Evolutionary conservation across 2,888 invertebrate species (phyloP), one percentile per base, ranked within the genome.

Genomic region (Harmothoe impar): DNA sequence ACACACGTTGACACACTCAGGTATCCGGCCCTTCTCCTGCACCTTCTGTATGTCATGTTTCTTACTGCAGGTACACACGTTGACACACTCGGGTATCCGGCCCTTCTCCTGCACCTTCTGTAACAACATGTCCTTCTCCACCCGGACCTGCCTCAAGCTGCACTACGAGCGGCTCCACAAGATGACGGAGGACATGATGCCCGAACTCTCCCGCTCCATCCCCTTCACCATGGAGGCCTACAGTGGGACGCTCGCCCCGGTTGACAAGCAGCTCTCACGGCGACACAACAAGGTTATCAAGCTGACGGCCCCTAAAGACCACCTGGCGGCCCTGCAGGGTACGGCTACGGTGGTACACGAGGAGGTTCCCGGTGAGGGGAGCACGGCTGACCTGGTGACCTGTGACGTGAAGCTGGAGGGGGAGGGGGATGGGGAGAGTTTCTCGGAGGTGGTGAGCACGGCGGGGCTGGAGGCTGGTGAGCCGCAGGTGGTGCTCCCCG

Each of bases 171-270:
- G 97, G 95, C 97, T 97, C 25, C 97, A 97, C 95, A 97, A 97
- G 91, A 97, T 97, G 92, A 96, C 97, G 17, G 97, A 97, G 94
- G 97, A 97, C 91, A 96, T 97, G 95, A 97, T 97, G 97, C 97
- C 97, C 20, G 97, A 97, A 95, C 97, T 97, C 91, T 97, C 97
- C 94, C 96, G 97, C 72, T 97, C 97, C 91, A 97, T 97, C 35
- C 97, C 97, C 56, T 97, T 97, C 94, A 97, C 97, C 15, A 97
- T 97, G 94, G 97, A 97, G 94, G 97, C 97, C 17, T 97, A 97
- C 86, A 86, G 86, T 20, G 86, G 86, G 29, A 54, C 25, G 15
- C 31, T 86, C 10, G 5, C 31, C 0, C 29, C 54, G 0, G 86
- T 29, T 12, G 86, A 86, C 29, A 81, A 81, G 43, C 81, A 33